phyloP scores from a whole-genome alignment of 2,888 invertebrate species.

The Thyatira batis region DNA sequence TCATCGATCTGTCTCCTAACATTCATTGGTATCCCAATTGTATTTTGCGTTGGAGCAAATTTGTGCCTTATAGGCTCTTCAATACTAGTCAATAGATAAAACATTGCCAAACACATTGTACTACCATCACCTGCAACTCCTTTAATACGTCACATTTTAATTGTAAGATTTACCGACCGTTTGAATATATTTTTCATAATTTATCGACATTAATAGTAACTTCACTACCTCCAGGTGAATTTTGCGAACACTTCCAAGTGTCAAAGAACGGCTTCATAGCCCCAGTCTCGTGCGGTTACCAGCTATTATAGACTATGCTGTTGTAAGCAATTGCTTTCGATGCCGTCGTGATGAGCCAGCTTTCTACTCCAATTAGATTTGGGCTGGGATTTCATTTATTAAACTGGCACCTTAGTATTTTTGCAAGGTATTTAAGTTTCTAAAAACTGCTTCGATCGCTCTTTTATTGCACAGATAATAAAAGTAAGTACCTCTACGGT shows the following conservation, averaged over 20 bases:
- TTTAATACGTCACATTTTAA: no score
- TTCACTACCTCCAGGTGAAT: conserved; percentile 41
- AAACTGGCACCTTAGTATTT: neutral
- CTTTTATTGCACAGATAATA: no score
- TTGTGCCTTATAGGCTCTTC: no score
- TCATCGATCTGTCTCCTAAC: no score
- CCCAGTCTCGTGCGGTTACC: conserved; percentile 53
- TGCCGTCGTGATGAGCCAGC: conserved; percentile 41
- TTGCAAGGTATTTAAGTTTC: neutral
- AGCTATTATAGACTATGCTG: conserved; percentile 52
- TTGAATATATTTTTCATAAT: neutral
- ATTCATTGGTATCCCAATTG: no score
- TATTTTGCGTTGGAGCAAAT: no score
- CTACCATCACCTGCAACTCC: no score
- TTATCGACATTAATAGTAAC: conserved; percentile 13
- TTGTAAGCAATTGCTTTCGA: conserved; percentile 60
- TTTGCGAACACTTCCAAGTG: conserved; percentile 59
- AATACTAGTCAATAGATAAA: no score
- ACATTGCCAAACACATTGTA: no score
- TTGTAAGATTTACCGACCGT: no score
- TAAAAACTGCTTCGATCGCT: no score
- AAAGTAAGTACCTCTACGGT: no score
- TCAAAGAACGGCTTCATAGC: conserved; percentile 67
- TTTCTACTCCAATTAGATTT: conserved; percentile 54
- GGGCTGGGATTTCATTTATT: conserved; percentile 25